Evolutionary conservation across 2,888 invertebrate genomes (phyloP).

Genomic region (Hirtodrosophila cameraria): DNA sequence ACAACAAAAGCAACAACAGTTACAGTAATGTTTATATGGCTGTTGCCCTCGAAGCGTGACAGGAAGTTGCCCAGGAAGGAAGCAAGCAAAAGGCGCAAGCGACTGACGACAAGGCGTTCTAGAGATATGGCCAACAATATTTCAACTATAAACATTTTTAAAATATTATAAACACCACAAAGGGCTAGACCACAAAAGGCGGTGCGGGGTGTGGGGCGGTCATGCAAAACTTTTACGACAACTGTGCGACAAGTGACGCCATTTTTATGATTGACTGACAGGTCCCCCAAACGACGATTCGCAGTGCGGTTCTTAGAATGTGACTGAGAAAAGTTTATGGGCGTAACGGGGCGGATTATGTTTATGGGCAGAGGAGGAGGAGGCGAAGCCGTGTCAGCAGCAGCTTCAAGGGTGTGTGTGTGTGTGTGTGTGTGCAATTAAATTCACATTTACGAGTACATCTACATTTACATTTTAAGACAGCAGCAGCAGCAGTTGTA

Average conservation of each 20-base stretch:
- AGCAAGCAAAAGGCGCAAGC: conserved; percentile 62
- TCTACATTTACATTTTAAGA: conserved; percentile 40
- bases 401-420: conserved; percentile 24
- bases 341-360: too few species aligned
- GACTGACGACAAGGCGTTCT: conserved; percentile 28
- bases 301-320: conserved; percentile 6
- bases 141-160: conserved; percentile 63
- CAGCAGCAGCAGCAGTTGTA: conserved; percentile 20
- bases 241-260: conserved; percentile 58
- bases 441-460: conserved; percentile 67
- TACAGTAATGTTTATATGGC: conserved; percentile 69
- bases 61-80: conserved; percentile 75
- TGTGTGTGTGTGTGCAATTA: conserved; percentile 58
- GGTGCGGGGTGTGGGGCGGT: background rate
- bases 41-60: conserved; percentile 70
- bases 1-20: conserved; percentile 13
- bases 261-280: conserved; percentile 68
- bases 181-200: background rate
- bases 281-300: conserved; percentile 1
- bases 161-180: conserved; percentile 56
- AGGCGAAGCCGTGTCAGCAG: conserved; percentile 9
- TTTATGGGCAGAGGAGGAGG: background rate
- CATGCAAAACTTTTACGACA: conserved; percentile 53
- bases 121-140: conserved; percentile 48
- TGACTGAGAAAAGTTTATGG: background rate